These are phyloP conservation scores for Siniperca chuatsi DNA, from an alignment of 2,113 vertebrate genomes.

Conservation along the genomic window DNA sequence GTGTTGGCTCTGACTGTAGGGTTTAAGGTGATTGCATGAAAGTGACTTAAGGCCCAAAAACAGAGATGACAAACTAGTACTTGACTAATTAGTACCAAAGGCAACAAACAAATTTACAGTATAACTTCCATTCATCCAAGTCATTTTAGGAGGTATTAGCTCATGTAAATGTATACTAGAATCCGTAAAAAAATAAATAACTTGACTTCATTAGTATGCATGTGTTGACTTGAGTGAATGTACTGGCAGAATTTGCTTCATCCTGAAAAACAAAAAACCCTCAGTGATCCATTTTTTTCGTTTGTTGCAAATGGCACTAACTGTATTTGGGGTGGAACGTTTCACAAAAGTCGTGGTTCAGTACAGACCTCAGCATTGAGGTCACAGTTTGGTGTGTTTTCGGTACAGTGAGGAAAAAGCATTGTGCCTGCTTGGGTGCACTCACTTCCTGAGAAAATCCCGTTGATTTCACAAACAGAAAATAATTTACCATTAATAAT, in stretches of 20 bases:
- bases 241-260: conserved; percentile 50
- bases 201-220: conserved; percentile 56
- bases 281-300: conserved; percentile 34
- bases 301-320: conserved; percentile 74
- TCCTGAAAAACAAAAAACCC: conserved; percentile 49
- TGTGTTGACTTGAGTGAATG: conserved; percentile 57
- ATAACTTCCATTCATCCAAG: conserved; percentile 67
- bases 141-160: conserved; percentile 68
- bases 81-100: conserved; percentile 70
- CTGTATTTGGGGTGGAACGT: conserved; percentile 71
- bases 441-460: conserved; percentile 78
- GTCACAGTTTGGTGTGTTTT: conserved; percentile 76
- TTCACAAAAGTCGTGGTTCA: conserved; percentile 69
- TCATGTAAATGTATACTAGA: conserved; percentile 44
- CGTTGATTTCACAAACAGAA: conserved; percentile 58
- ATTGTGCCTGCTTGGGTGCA: conserved; percentile 69
- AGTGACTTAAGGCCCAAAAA: conserved; percentile 73
- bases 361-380: conserved; percentile 70
- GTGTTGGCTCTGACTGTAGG: conserved; percentile 50
- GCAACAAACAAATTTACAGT: conserved; percentile 74
- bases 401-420: conserved; percentile 73
- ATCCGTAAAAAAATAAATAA: conserved; percentile 71
- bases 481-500: conserved; percentile 43
- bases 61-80: conserved; percentile 69
- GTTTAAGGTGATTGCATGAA: conserved; percentile 54